These are phyloP conservation scores for Burhinus oedicnemus DNA, from an alignment of 2,113 vertebrate genomes.

Conservation along the genomic window DNA sequence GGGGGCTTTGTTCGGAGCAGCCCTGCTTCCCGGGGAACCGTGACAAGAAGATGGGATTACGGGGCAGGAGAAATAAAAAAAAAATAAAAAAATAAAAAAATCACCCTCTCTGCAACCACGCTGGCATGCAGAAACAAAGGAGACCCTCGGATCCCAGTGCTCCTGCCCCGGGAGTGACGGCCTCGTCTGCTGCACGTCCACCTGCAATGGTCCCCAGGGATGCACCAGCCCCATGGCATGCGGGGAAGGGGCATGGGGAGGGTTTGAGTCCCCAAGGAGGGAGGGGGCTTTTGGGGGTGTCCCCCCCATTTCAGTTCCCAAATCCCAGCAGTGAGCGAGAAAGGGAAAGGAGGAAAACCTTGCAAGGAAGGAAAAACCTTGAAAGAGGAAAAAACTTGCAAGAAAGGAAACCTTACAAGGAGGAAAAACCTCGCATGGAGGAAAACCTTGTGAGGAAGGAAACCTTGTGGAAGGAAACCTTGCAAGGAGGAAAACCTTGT, in stretches of 20 bases:
- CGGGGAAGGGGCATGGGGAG: not conserved
- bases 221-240: rapidly evolving
- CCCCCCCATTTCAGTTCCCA: not conserved
- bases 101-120: not conserved
- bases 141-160: not conserved
- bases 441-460: not conserved
- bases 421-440: not conserved
- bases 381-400: not conserved
- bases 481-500: no score
- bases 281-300: not conserved
- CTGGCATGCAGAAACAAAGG: not conserved
- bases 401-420: not conserved
- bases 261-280: not conserved
- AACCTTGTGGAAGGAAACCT: no score
- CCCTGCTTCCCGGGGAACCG: conserved; percentile 45
- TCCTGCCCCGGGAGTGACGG: not conserved
- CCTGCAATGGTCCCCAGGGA: rapidly evolving
- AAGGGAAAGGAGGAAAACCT: not conserved
- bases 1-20: conserved; percentile 62
- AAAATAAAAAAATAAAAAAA: not conserved
- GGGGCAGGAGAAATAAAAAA: not conserved
- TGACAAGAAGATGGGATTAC: conserved; percentile 71
- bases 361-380: not conserved
- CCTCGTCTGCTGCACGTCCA: rapidly evolving
- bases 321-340: not conserved